Evolutionary conservation across 2,797 vertebrate genomes (phyloP).

Genomic region (Enteromius fasciolatus): DNA sequence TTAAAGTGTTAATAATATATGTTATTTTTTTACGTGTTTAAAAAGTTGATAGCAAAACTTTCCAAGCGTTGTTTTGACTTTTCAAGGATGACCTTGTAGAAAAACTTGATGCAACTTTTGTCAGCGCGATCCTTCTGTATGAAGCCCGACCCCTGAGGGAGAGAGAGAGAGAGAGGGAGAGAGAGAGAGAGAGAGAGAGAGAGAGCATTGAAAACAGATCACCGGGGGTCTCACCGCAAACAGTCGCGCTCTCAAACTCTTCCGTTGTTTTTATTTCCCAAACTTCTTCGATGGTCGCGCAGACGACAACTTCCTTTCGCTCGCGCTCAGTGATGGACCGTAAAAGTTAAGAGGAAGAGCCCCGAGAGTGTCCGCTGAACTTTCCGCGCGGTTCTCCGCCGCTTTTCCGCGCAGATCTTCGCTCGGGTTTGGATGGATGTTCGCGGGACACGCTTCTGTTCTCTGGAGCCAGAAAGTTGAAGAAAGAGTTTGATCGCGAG

Average conservation of each 20-base stretch:
- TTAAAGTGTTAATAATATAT: not conserved
- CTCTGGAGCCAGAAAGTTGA: constrained; percentile 49
- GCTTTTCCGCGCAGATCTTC: not conserved
- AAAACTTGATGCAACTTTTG: constrained; percentile 23
- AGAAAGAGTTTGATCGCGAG: constrained; percentile 39
- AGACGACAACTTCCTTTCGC: constrained; percentile 24
- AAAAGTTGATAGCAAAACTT: not conserved
- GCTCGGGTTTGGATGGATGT: constrained; percentile 51
- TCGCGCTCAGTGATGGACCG: constrained; percentile 62
- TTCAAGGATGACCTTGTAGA: constrained; percentile 4
- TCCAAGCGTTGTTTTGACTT: not conserved
- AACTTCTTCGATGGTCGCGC: not conserved
- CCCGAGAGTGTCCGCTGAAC: constrained; percentile 57
- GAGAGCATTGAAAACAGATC: constrained; percentile 75
- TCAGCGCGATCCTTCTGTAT: constrained; percentile 12
- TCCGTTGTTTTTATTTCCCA: constrained; percentile 9
- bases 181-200: constrained; percentile 52
- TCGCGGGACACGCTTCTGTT: constrained; percentile 38
- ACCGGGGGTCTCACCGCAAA: constrained; percentile 57
- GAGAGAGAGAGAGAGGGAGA: constrained; percentile 50
- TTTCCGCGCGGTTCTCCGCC: constrained; percentile 59
- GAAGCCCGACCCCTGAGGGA: constrained; percentile 64
- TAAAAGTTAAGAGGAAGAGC: constrained; percentile 59
- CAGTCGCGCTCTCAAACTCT: constrained; percentile 45
- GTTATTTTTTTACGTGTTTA: not conserved